phyloP scores from a whole-genome alignment of 2,888 invertebrate species.

The Drosophila borealis region DNA sequence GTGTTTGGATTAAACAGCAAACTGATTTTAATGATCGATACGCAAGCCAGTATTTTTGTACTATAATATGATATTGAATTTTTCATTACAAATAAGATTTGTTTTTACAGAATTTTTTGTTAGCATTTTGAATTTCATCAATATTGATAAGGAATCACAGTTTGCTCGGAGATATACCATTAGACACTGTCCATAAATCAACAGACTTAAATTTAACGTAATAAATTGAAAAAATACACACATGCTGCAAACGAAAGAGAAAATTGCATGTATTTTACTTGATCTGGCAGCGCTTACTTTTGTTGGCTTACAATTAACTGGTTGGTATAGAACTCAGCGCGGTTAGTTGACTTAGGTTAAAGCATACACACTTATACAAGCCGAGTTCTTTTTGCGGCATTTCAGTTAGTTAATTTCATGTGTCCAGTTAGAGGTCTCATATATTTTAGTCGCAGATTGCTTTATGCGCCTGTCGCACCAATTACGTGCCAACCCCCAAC shows the following conservation, averaged over 20 bases:
- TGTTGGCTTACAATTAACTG: background rate
- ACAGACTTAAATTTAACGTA: background rate
- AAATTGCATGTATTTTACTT: background rate
- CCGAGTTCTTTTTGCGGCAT: slow-evolving; percentile 1
- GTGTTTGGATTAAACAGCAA: too few relatives aligned
- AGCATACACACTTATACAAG: background rate
- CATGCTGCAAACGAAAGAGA: background rate
- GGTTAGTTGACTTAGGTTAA: too few relatives aligned
- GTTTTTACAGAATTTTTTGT: background rate
- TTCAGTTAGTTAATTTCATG: slow-evolving; percentile 42
- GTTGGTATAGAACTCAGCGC: background rate
- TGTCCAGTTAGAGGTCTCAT: slow-evolving; percentile 37
- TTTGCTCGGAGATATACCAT: background rate
- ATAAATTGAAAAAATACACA: too few relatives aligned
- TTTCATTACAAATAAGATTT: too few relatives aligned
- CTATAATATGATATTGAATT: too few relatives aligned
- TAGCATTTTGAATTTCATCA: background rate
- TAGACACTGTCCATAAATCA: background rate
- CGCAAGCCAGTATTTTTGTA: too few relatives aligned
- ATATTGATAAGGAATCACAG: background rate
- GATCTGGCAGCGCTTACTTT: slow-evolving; percentile 4
- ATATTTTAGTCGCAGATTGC: slow-evolving; percentile 63
- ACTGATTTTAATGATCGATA: too few relatives aligned
- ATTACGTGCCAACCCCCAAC: slow-evolving; percentile 38
- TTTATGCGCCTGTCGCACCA: slow-evolving; percentile 53